Conservation (phyloP, 2,113 vertebrate genomes). For the Platysteira castanea region DNA sequence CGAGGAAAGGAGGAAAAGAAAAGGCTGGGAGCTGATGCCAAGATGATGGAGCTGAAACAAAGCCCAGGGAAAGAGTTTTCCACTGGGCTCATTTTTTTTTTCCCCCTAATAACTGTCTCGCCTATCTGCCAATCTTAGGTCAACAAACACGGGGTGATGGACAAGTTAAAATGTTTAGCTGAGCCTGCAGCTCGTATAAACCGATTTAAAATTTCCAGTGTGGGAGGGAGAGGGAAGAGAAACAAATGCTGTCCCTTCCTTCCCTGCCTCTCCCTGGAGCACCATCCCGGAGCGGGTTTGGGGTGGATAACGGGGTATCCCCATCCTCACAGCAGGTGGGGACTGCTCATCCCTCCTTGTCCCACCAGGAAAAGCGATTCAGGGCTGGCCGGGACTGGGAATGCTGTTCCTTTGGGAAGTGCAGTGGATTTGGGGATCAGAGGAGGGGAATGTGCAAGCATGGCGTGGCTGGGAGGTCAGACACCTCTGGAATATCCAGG, state of each 20-base stretch:
- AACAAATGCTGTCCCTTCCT: slow-evolving; percentile 54
- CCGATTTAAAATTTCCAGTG: slow-evolving; percentile 71
- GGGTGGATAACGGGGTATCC: neutral
- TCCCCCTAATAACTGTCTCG: slow-evolving; percentile 69
- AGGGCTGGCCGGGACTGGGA: neutral
- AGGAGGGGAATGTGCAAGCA: neutral
- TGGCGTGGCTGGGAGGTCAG: neutral
- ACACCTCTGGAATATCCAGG: neutral
- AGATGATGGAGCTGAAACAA: slow-evolving; percentile 80
- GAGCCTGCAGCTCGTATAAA: slow-evolving; percentile 71
- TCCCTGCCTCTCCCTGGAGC: neutral
- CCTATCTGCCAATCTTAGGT: slow-evolving; percentile 84
- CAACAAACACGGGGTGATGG: slow-evolving; percentile 87
- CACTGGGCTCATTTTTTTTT: slow-evolving; percentile 72
- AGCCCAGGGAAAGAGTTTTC: slow-evolving; percentile 76
- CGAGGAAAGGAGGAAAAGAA: slow-evolving; percentile 64
- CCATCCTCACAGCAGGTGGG: neutral
- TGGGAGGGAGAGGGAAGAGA: slow-evolving; percentile 69
- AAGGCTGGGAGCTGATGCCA: slow-evolving; percentile 64
- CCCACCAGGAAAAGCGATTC: rapidly evolving
- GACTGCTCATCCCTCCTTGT: neutral
- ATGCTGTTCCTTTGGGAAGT: neutral
- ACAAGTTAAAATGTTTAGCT: slow-evolving; percentile 84
- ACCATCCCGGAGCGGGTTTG: neutral
- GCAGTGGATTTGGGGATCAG: neutral